Conservation (phyloP, 2,113 vertebrate species). For the Galeopterus variegatus region DNA sequence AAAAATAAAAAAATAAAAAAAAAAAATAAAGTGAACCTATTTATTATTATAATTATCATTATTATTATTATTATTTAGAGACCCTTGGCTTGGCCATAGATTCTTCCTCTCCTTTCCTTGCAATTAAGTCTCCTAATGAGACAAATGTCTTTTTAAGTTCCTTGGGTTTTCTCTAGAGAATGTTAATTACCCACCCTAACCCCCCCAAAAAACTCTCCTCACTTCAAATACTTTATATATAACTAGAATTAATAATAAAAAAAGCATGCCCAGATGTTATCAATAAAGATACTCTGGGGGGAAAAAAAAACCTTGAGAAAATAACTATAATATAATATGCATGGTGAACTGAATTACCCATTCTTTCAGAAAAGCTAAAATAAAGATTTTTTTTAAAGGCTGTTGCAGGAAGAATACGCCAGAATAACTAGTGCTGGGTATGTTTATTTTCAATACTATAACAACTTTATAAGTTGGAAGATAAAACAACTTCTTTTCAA, state of each 20-base stretch:
- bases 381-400: not conserved
- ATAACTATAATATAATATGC: not conserved
- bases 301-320: not conserved
- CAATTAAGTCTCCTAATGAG: not conserved
- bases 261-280: slow-evolving; percentile 19
- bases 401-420: not conserved
- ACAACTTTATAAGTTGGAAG: not conserved
- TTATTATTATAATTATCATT: no score
- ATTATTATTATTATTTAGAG: not conserved
- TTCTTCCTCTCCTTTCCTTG: not conserved
- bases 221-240: not conserved
- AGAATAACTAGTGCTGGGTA: not conserved
- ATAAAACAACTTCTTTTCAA: not conserved
- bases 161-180: slow-evolving; percentile 23
- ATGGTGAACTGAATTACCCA: not conserved
- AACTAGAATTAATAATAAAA: not conserved
- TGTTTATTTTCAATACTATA: not conserved
- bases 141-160: not conserved
- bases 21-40: not conserved
- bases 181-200: not conserved
- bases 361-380: not conserved
- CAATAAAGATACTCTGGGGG: not conserved
- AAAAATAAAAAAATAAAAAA: no score
- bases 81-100: not conserved
- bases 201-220: not conserved